Evolutionary conservation across 2,888 invertebrate genomes (phyloP), one percentile per base, ranked within the genome.

Genomic region (Scaptomyza cyrtandrae): DNA sequence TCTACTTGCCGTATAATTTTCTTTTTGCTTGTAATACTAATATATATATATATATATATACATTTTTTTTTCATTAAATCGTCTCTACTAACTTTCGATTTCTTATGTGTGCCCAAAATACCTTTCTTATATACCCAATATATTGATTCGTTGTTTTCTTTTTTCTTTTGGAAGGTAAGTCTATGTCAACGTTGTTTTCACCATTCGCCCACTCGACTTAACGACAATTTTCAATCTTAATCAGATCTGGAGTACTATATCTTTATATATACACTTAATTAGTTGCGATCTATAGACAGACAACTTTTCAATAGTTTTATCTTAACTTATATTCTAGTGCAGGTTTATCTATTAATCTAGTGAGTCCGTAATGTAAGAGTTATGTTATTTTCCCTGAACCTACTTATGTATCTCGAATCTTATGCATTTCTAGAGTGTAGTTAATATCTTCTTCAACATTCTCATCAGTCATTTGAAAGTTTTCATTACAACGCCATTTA

Each of bases 271-370:
- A 35, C 48, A 31, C 35, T 14, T 7, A 56, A 41, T 33, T 49
- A 57, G 39, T 49, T 45, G 24, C 37, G 43, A 70, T 41, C 46
- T 58, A 37, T n/a, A 5, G 2, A 14, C 29, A 44, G 43, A 57
- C 59, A 52, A 44, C 33, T 31, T 46, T 45, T 24, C 52, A 27
- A 16, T 75, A 69, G 56, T 39, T 48, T 39, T 46, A 33, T 27
- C 27, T 62, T 49, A 49, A 49, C 33, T 24, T 58, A 71, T 19
- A 75, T 68, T 61, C 67, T 79, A 82, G 80, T 55, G n/a, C 80
- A 83, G 82, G 76, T 52, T 48, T 62, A 86, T 66, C 56, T 56
- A 52, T 66, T 73, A 48, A 45, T 60, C 67, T 82, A 85, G 75
- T 46, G 52, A 75, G 61, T 62, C 62, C 69, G 41, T 76, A 57